These are phyloP conservation scores for Molossus alvarezi DNA, from an alignment of 2,797 vertebrate genomes.

Conservation along the genomic window DNA sequence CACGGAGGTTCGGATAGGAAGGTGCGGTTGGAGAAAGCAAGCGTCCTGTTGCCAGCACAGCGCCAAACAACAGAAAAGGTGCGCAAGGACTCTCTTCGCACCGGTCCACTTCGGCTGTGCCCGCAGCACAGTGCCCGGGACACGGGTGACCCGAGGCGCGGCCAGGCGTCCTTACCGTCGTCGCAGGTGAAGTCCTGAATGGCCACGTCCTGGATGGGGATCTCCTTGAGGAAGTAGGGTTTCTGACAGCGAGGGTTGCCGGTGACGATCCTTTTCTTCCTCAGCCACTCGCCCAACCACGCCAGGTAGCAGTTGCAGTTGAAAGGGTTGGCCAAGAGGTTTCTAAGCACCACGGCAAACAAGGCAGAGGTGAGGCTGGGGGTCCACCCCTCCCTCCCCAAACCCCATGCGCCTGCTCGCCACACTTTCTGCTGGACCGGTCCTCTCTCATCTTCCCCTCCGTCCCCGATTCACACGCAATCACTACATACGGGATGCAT, in stretches of 20 bases:
- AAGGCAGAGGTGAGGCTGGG: constrained; percentile 9
- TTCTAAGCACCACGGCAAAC: constrained; percentile 90
- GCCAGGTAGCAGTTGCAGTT: constrained; percentile 99
- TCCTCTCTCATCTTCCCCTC: not conserved
- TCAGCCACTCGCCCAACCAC: constrained; percentile 98
- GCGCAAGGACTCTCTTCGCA: rapidly evolving
- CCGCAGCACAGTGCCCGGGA: rapidly evolving
- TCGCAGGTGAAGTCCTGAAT: constrained; percentile 99
- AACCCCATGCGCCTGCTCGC: not conserved
- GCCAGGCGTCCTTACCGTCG: constrained; percentile 92
- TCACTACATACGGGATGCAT: not conserved
- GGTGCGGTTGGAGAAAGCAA: not conserved
- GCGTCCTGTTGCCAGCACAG: not conserved
- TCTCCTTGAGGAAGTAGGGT: constrained; percentile 98
- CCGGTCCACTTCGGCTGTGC: rapidly evolving
- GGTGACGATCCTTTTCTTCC: constrained; percentile 97
- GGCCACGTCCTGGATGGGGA: constrained; percentile 98
- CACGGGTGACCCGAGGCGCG: rapidly evolving
- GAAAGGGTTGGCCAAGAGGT: constrained; percentile 98
- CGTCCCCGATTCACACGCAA: not conserved
- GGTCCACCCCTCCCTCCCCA: not conserved
- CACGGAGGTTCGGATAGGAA: not conserved
- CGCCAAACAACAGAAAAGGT: not conserved
- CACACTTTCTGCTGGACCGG: not conserved
- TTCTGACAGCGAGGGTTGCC: constrained; percentile 99